Base-by-base conservation (phyloP, 2,113 vertebrate genomes). In the Diphyllodes magnificus region DNA sequence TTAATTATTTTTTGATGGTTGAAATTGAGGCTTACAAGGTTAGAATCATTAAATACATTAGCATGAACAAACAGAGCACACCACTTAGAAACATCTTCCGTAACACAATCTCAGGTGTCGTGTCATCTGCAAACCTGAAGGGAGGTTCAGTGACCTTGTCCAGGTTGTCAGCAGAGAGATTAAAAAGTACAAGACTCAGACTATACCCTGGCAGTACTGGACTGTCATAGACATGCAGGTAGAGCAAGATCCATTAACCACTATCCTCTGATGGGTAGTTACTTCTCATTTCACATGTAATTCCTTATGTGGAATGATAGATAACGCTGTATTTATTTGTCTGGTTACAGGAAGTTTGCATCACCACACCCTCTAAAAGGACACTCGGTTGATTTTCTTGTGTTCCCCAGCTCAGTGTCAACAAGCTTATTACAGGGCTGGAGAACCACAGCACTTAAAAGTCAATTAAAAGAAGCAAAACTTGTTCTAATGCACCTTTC, bases 261-360 rank as follows among this genome's bases (percentile, higher is more conserved):
- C 19, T n/a, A 7, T 30, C 19, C 39, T 66, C 7, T 51, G 21
- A 70, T 4, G 6, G 3, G 18, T 0, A 30, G 13, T 22, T 65
- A 31, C 4, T 25, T 63, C 35, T 77, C 11, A 80, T 70, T 77
- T 65, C 56, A 44, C 5, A 7, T 47, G 16, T 13, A 27, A 50
- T 60, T 73, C 24, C 42, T 63, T 14, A 27, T 3, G 15, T 25
- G 23, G 18, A 61, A 33, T 9, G 6, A 39, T 0, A 86, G 42
- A 15, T 33, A 18, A 18, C 0, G 0, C 13, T 68, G 28, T 24
- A 35, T 66, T 51, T 40, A 33, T 35, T 33, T n/a, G 19, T 35
- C 45, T 33, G 12, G 4, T 35, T 37, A 59, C n/a, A 51, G 35
- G 33, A 94, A 66, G 44, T 42, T 56, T 71, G 18, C 40, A 14